These are phyloP conservation scores for Zelostemma sp. DNA, from an alignment of 1,140 invertebrate species.

Conservation along the genomic window DNA sequence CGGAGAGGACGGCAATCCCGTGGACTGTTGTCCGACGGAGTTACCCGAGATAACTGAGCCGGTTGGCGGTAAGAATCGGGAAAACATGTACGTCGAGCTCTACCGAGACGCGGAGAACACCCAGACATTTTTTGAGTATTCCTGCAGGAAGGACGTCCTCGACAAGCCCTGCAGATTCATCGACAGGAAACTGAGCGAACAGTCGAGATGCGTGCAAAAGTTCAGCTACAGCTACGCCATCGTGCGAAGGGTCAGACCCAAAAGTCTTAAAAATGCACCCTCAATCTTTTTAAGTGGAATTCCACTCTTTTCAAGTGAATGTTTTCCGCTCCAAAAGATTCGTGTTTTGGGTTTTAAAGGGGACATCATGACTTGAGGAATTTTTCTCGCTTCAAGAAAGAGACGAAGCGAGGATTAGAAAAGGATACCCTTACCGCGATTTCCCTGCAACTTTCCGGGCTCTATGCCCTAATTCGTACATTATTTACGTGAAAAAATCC, in stretches of 20 bases:
- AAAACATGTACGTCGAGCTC: constrained; percentile 81
- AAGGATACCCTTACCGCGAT: too few species aligned
- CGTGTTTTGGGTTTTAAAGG: too few species aligned
- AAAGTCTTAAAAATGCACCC: too few species aligned
- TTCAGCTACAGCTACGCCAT: constrained; percentile 89
- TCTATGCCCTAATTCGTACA: too few species aligned
- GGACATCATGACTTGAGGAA: too few species aligned
- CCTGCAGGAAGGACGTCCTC: constrained; percentile 79
- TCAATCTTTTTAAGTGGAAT: constrained; percentile 33
- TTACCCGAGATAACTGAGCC: constrained; percentile 81
- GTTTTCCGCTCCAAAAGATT: too few species aligned
- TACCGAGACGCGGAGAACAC: constrained; percentile 78
- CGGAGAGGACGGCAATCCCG: constrained; percentile 69
- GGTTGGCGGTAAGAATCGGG: constrained; percentile 79
- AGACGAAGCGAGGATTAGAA: too few species aligned
- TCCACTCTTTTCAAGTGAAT: too few species aligned
- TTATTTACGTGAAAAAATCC: too few species aligned
- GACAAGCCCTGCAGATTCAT: constrained; percentile 83
- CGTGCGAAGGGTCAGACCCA: constrained; percentile 69
- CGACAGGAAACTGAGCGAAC: constrained; percentile 76
- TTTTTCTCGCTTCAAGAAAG: too few species aligned
- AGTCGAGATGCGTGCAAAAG: constrained; percentile 84
- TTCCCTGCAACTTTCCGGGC: too few species aligned
- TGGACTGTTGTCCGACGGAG: constrained; percentile 85
- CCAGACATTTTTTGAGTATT: constrained; percentile 84